Evolutionary conservation across 2,113 vertebrate species (phyloP), one percentile per base, ranked within the genome.

Genomic region (Plecotus auritus): DNA sequence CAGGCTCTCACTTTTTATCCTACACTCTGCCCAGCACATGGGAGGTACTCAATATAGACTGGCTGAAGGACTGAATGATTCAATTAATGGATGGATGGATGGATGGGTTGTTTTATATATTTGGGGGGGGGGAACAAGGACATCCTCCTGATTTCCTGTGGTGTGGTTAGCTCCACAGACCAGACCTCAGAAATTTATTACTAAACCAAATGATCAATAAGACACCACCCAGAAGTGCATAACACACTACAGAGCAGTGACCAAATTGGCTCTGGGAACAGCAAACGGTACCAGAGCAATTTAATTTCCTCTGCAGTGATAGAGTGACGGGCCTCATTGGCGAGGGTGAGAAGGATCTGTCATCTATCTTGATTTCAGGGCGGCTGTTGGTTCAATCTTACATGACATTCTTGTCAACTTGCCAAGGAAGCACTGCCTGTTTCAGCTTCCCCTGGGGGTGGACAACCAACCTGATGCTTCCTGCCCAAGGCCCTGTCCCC

Each of bases 361-460:
- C 96, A 96, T 97, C 4, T 61, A 22, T 96, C 94, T 97, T 97
- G 97, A 96, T 97, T 95, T 91, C 70, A 92, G 88, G 88, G 91
- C 0, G 0, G 69, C 94, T 64, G 91, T 83, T 76, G 85, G 42
- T 73, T 95, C 93, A 37, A 66, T 95, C 88, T 88, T 94, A 91
- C 78, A 56, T 69, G 96, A 97, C 92, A 91, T 66, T 86, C 92
- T 97, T 94, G 94, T 97, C 90, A 95, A 51, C 88, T 84, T 90
- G 73, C 59, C 51, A 12, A 17, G 35, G 82, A 96, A 93, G 85
- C 13, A 26, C 32, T n/a, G 77, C 74, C 90, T 89, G 51, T 73
- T 80, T 70, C 85, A 45, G 85, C 17, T 1, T 76, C 26, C 94
- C 47, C 42, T 2, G 12, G 81, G 35, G 56, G 35, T 6, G 49